phyloP scores from a whole-genome alignment of 1,140 invertebrate species.

The Bombus difficillimus region DNA sequence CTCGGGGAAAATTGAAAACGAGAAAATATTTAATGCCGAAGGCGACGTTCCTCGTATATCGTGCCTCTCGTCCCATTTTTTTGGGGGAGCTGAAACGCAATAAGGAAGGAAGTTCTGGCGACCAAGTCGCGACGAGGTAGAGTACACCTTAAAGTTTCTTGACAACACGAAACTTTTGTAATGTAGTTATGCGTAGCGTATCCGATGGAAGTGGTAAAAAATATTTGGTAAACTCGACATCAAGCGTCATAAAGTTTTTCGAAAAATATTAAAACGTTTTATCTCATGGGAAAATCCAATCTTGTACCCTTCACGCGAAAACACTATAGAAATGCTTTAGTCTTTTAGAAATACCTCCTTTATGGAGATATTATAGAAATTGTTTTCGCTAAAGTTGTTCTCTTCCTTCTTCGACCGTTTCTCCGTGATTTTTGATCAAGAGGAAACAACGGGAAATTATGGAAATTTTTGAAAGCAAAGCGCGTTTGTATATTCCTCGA shows the following conservation, averaged over 20 bases:
- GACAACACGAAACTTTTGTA: not conserved
- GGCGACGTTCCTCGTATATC: not conserved
- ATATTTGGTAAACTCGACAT: not conserved
- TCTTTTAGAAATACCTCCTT: not conserved
- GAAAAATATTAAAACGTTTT: not conserved
- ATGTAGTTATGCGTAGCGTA: not conserved
- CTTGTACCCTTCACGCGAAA: not conserved
- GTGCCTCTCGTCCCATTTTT: not conserved
- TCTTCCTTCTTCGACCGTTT: not conserved
- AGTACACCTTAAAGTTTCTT: not conserved
- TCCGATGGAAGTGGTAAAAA: not conserved
- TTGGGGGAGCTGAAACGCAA: not conserved
- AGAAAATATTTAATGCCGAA: not conserved
- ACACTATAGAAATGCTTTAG: not conserved
- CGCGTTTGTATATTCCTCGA: not conserved
- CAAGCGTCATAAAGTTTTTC: not conserved
- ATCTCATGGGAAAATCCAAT: not conserved
- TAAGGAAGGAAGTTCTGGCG: not conserved
- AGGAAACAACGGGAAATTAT: not conserved
- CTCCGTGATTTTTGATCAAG: not conserved
- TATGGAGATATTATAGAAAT: no score
- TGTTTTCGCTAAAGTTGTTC: no score
- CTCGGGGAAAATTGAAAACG: not conserved
- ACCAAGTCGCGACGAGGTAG: not conserved
- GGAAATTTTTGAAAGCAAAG: not conserved